Base-by-base conservation (phyloP, 37 sponge, comb jelly and placozoan genomes). In the Spongia lamella region DNA sequence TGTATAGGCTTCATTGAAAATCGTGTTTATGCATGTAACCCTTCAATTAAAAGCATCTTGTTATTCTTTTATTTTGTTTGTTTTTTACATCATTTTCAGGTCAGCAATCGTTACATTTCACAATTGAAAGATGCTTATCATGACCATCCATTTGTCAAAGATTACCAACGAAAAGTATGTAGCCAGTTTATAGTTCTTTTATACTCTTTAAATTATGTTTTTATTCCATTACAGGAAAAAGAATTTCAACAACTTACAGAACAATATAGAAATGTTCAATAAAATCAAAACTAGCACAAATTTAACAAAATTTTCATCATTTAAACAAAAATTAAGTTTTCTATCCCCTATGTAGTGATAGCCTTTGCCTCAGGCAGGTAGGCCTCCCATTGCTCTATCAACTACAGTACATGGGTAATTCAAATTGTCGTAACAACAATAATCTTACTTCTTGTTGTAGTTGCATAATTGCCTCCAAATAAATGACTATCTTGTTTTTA, bases 91-190 rank as follows among this genome's bases (percentile, higher is more conserved):
- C 72, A 14, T 56, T 3, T 54, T 16, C 73, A 96, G 89, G 73
- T 87, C 56, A 68, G 76, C 11, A 86, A 82, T 31, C 68, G 99
- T 2, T 98, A 95, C 61, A 57, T 95, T 36, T 78, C 93, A n/a
- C 93, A 92, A 59, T 63, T 98, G 53, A 92, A 85, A 73, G 99
- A 98, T 40, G 72, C 86, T n/a, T 88, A 85, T 78, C 78, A 87
- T 15, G 60, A 87, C 31, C 91, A 98, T 66, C 60, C 55, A 0
- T 94, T 81, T 71, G 83, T 97, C 17, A 56, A 86, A 61, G 88
- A 88, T 14, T 84, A 82, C 55, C 43, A 54, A 24, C 47, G 68
- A 33, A 97, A 92, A 81, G 99, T 89, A 19, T 29, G 66, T 13
- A 64, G 61, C 14, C 17, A 52, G n/a, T n/a, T n/a, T 9, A 43